Evolutionary conservation across 2,113 vertebrate genomes (phyloP), one percentile per base, ranked within the genome.

Genomic region (Limnothrissa miodon): DNA sequence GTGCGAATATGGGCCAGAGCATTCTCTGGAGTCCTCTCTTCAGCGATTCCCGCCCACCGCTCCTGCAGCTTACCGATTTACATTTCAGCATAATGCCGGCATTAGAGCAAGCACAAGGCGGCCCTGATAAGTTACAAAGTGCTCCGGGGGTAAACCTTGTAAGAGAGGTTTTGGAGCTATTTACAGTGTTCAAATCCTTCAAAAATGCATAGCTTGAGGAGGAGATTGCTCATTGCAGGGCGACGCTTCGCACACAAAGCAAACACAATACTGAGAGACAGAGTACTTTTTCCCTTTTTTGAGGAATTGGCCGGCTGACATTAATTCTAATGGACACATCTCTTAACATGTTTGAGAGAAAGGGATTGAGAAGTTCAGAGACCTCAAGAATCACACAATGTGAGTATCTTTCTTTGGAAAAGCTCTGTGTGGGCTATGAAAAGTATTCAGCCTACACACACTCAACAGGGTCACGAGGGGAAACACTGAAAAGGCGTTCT

Each of bases 101-200:
- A 93, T 92, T 92, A 94, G 93, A 93, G 90, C 90, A 94, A 90
- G 93, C 93, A 93, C 94, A 93, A 95, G 94, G 93, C 93, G 90
- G 92, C 88, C 93, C 93, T 93, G 94, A 95, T 95, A 94, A 95
- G 91, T 95, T 94, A 95, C 94, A 94, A 93, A 95, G 93, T 93
- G 93, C 94, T 93, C 86, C 89, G 83, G 94, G 93, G 92, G 92
- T 94, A 94, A 95, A 95, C 92, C 92, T 92, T 92, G 93, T 94
- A 94, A 94, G 94, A 95, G 93, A 93, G 92, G 93, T 92, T 94
- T 94, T 93, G 93, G 90, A 95, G 94, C 93, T 94, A 94, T 95
- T 95, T 95, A 95, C 93, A 93, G 94, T 90, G 82, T 94, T 95
- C 92, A 94, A 94, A 94, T 93, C 93, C 94, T 94, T 93, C 91